Base-by-base conservation (phyloP, 2,113 vertebrate genomes). In the Pseudorasbora parva region DNA sequence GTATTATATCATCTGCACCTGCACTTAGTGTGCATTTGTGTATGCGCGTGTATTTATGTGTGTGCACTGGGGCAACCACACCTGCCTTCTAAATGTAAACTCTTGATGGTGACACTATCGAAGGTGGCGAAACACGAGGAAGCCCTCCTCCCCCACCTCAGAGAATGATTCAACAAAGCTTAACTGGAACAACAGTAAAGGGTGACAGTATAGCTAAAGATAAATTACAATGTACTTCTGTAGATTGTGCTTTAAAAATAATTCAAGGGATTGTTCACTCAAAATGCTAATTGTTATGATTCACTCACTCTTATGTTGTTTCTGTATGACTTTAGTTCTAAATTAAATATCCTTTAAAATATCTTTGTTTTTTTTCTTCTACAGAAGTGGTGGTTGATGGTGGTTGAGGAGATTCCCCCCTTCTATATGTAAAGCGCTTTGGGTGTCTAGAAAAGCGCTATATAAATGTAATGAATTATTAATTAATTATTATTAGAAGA, bases 1-100 rank as follows among this genome's bases (percentile, higher is more conserved):
- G 41, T 81, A 47, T 76, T 71, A 54, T 81, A 49, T 84, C 78
- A 87, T 84, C 86, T 87, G 83, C 83, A 74, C 56, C 74, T 69
- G 82, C 62, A 71, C 62, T 71, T 62, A 54, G 82, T 69, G 59
- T 72, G 41, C 41, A 62, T 41, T 14, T 71, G 60, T 62, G 45
- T 45, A 27, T 72, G 37, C n/a, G 11, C 11, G 30, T 30, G 30
- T 30, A 3, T 45, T 45, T 45, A 11, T 45, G 43, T 59, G 64
- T 19, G 37, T 57, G 74, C 60, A 64, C 41, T 12, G 17, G 37
- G 56, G 45, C 54, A 76, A 45, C 45, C 56, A 43, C 37, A 51
- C 60, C 19, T 69, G 75, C 7, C 23, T 54, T 19, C 64, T 62
- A 19, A 47, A 73, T 69, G 8, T 69, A 77, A 82, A 57, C 78